phyloP scores from a whole-genome alignment of 2,797 vertebrate species.

The Dipus sagitta region DNA sequence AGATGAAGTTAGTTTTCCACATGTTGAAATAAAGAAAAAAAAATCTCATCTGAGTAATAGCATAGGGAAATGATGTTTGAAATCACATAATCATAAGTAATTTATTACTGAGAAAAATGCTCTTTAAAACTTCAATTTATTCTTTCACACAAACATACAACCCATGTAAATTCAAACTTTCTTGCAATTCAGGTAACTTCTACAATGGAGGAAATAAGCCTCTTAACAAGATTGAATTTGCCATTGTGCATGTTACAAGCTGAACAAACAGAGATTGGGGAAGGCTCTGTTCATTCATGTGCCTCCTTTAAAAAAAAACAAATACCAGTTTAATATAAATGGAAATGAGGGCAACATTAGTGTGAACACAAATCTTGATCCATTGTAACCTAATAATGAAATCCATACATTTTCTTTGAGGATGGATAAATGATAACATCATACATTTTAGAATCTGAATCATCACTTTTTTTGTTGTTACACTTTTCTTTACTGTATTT shows the following conservation, averaged over 20 bases:
- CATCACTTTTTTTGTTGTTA: slow-evolving; percentile 76
- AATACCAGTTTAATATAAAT: slow-evolving; percentile 92
- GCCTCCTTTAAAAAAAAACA: slow-evolving; percentile 90
- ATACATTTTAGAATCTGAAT: slow-evolving; percentile 80
- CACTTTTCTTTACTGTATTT: slow-evolving; percentile 76
- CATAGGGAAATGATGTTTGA: slow-evolving; percentile 78
- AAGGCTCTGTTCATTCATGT: slow-evolving; percentile 88
- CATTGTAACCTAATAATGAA: slow-evolving; percentile 90
- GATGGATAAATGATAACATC: slow-evolving; percentile 85
- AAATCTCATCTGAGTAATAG: slow-evolving; percentile 63
- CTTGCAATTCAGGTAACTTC: slow-evolving; percentile 86
- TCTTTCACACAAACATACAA: slow-evolving; percentile 59
- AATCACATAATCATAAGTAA: slow-evolving; percentile 76
- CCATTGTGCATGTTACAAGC: slow-evolving; percentile 89
- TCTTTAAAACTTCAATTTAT: slow-evolving; percentile 71
- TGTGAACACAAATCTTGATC: slow-evolving; percentile 90
- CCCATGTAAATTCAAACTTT: slow-evolving; percentile 84
- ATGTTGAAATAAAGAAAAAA: slow-evolving; percentile 59
- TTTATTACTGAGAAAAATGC: slow-evolving; percentile 78
- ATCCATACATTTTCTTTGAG: slow-evolving; percentile 82
- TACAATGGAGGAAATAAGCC: slow-evolving; percentile 86
- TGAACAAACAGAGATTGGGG: slow-evolving; percentile 91
- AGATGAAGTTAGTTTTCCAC: slow-evolving; percentile 67
- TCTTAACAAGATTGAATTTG: slow-evolving; percentile 90
- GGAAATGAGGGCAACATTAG: slow-evolving; percentile 89